These are phyloP conservation scores for Sipha maydis DNA, from an alignment of 2,888 invertebrate genomes.

Conservation along the genomic window DNA sequence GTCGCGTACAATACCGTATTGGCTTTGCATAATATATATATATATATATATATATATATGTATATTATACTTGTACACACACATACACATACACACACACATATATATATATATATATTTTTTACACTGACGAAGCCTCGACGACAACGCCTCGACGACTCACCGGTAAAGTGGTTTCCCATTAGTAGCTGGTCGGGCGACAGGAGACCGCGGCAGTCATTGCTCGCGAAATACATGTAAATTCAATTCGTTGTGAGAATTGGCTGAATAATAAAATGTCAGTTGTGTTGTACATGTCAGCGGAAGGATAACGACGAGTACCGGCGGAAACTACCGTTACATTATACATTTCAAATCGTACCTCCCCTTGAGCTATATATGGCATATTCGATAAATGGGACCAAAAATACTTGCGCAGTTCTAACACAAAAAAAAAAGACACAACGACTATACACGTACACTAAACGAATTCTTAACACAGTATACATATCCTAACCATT, in stretches of 20 bases:
- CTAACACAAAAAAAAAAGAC: neutral
- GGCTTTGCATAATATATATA: neutral
- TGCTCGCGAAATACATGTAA: slow-evolving; percentile 35
- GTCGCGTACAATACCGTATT: neutral
- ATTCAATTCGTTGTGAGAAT: slow-evolving; percentile 40
- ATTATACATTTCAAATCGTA: neutral
- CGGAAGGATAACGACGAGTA: neutral
- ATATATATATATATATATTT: too few species aligned
- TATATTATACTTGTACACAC: neutral
- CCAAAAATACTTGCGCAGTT: neutral
- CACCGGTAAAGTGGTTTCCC: slow-evolving; percentile 48
- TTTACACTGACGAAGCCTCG: neutral
- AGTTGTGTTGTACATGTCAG: neutral
- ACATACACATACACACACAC: neutral
- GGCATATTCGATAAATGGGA: neutral
- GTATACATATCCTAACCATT: neutral
- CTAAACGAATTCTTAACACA: neutral
- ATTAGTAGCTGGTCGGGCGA: slow-evolving; percentile 18
- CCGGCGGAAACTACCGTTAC: too few species aligned
- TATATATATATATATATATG: too few species aligned
- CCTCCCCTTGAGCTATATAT: neutral
- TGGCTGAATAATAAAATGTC: slow-evolving; percentile 40
- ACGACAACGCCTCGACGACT: neutral
- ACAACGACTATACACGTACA: neutral
- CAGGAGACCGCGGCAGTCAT: slow-evolving; percentile 5